Conservation (phyloP, 2,797 vertebrate genomes). For the Pipistrellus pygmaeus region DNA sequence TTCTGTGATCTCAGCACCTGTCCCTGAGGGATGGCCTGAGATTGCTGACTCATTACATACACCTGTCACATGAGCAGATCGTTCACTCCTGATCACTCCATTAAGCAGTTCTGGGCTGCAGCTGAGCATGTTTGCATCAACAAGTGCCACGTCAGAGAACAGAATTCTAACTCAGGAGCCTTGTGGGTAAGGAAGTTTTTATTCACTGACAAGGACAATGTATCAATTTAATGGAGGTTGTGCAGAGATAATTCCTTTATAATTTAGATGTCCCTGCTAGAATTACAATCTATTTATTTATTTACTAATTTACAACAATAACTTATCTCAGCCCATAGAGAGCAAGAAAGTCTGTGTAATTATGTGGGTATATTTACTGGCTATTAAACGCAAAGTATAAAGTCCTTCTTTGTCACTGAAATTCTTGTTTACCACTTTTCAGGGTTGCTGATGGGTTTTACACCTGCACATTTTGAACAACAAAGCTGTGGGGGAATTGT, state of each 20-base stretch:
- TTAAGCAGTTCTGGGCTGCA: constrained; percentile 35
- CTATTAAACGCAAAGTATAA: constrained; percentile 50
- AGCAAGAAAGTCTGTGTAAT: neutral
- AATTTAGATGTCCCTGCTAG: neutral
- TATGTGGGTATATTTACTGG: neutral
- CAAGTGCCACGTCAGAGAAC: neutral
- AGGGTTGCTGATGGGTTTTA: constrained; percentile 75
- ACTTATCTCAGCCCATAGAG: neutral
- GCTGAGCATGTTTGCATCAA: constrained; percentile 24
- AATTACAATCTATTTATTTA: neutral
- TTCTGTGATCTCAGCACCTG: constrained; percentile 51
- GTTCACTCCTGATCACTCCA: constrained; percentile 63
- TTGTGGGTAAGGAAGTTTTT: neutral
- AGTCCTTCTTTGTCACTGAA: constrained; percentile 20
- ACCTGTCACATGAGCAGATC: constrained; percentile 46
- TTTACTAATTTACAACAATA: constrained; percentile 9
- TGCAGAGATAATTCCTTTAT: constrained; percentile 14
- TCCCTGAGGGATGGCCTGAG: constrained; percentile 56
- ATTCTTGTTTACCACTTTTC: constrained; percentile 73
- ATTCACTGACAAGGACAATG: neutral
- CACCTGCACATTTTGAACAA: constrained; percentile 71
- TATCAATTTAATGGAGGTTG: neutral
- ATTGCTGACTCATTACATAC: constrained; percentile 73
- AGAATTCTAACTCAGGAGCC: constrained; percentile 21
- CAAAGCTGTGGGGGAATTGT: constrained; percentile 75